These are phyloP conservation scores for Adineta ricciae DNA, from an alignment of 2,888 invertebrate species.

Conservation along the genomic window DNA sequence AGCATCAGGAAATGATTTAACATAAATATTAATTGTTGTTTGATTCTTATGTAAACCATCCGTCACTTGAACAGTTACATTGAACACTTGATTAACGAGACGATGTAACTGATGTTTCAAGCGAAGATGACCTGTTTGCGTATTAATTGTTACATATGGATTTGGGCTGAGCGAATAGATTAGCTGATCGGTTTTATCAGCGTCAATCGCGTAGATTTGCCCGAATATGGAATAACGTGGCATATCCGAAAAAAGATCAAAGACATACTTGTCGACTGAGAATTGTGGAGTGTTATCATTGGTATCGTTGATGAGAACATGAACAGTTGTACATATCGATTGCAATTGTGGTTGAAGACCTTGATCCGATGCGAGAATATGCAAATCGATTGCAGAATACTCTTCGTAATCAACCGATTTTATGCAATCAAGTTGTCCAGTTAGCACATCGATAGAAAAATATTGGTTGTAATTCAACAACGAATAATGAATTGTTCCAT, in stretches of 20 bases:
- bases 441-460: not conserved
- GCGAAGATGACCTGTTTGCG: not conserved
- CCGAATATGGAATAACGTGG: not conserved
- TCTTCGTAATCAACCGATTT: constrained; percentile 7
- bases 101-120: not conserved
- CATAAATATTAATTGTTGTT: not conserved
- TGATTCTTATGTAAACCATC: not conserved
- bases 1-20: not conserved
- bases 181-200: not conserved
- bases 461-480: not conserved
- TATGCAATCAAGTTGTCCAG: not conserved
- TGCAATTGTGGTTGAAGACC: not conserved
- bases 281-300: constrained; percentile 17
- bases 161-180: not conserved
- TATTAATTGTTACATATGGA: not conserved
- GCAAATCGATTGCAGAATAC: not conserved
- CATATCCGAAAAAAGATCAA: not conserved
- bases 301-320: not conserved
- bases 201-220: not conserved
- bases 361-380: not conserved
- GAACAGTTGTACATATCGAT: not conserved
- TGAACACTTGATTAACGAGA: constrained; percentile 2
- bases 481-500: not conserved
- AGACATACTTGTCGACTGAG: not conserved
- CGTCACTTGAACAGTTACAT: not conserved